Conservation (phyloP, 2,888 invertebrate species). For the Thereva nobilitata region DNA sequence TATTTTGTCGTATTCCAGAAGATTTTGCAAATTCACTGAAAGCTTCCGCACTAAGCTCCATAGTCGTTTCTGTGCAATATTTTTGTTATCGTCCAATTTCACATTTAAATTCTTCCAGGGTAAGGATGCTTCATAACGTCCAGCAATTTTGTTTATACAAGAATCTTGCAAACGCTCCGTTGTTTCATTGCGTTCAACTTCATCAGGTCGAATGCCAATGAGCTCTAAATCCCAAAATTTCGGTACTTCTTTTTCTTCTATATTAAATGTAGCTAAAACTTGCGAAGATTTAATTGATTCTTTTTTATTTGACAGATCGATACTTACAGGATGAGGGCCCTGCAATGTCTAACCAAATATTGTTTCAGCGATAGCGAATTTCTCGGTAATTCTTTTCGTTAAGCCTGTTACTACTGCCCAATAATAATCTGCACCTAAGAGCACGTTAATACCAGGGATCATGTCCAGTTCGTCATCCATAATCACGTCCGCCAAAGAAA, state of each 20-base stretch:
- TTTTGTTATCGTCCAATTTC: slow-evolving; percentile 6
- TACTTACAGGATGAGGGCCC: slow-evolving; percentile 1
- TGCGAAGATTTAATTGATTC: slow-evolving; percentile 3
- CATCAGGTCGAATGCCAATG: slow-evolving; percentile 1
- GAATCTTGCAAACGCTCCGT: slow-evolving; percentile 11
- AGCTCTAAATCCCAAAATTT: slow-evolving; percentile 10
- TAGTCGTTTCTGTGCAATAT: background rate
- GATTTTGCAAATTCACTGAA: background rate
- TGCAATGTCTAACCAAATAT: slow-evolving; percentile 28
- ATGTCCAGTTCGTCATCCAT: background rate
- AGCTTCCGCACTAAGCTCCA: slow-evolving; percentile 7
- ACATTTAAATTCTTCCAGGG: slow-evolving; percentile 1
- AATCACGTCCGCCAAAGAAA: slow-evolving; percentile 13
- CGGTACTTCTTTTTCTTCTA: slow-evolving; percentile 3
- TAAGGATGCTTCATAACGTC: slow-evolving; percentile 9
- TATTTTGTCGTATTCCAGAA: slow-evolving; percentile 2
- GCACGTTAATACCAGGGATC: background rate
- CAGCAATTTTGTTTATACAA: slow-evolving; percentile 1
- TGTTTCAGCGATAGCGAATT: slow-evolving; percentile 23
- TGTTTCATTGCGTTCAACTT: background rate
- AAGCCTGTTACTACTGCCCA: slow-evolving; percentile 28
- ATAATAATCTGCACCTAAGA: slow-evolving; percentile 18
- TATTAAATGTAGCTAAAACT: background rate
- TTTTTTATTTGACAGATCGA: background rate
- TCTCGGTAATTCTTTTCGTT: slow-evolving; percentile 6